Percentiles rank a stretch among this genome's conserved stretches.
Conservation (phyloP, 2,888 invertebrate genomes). For the Apodemia zela region DNA sequence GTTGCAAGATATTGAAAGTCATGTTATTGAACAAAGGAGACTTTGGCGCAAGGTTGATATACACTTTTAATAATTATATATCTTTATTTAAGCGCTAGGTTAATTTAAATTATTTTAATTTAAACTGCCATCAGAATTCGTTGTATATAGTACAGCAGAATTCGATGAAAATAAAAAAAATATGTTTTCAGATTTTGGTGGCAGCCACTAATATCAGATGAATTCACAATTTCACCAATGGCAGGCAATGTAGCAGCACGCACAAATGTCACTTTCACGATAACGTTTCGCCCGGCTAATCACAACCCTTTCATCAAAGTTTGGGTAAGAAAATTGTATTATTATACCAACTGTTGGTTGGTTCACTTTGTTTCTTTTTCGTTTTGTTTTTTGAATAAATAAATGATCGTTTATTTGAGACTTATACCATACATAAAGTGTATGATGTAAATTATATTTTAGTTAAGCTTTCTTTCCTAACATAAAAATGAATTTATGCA, state of each 20-base stretch:
- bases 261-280: conserved; percentile 82
- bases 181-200: conserved; percentile 59
- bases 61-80: not conserved
- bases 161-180: conserved; percentile 12
- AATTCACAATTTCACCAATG: conserved; percentile 81
- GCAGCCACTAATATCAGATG: conserved; percentile 64
- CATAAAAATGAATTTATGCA: no score
- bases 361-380: no score
- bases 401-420: no score
- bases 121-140: no score
- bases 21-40: conserved; percentile 69
- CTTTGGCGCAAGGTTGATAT: conserved; percentile 64
- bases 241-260: conserved; percentile 83
- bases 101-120: no score
- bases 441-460: no score
- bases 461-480: no score
- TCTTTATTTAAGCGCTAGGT: no score
- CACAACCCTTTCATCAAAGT: conserved; percentile 72
- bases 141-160: no score
- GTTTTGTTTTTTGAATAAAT: no score
- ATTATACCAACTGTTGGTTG: no score
- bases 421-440: no score
- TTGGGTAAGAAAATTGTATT: conserved; percentile 46
- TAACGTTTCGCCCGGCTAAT: conserved; percentile 80
- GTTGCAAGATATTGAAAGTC: conserved; percentile 64